Conservation (phyloP, 2,113 vertebrate genomes). For the Tenrec ecaudatus region DNA sequence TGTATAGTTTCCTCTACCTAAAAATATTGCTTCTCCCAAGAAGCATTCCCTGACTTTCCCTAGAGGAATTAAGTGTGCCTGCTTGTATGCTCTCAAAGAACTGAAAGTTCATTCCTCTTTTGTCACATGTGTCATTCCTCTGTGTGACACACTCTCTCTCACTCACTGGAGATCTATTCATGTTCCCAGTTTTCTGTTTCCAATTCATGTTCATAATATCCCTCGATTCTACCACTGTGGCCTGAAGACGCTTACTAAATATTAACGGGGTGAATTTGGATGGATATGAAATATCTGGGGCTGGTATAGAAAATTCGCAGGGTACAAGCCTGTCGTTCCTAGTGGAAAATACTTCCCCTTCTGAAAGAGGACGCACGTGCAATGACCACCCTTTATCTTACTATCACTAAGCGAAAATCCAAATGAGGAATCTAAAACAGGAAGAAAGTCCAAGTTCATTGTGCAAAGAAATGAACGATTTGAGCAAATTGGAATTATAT, state of each 20-base stretch:
- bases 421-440: neutral
- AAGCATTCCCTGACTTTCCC: slow-evolving; percentile 31
- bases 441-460: neutral
- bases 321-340: neutral
- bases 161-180: neutral
- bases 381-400: neutral
- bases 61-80: neutral
- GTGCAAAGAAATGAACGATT: neutral
- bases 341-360: neutral
- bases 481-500: slow-evolving; percentile 18
- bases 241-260: neutral
- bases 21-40: neutral
- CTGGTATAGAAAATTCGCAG: neutral
- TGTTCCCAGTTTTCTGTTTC: neutral
- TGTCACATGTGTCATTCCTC: neutral
- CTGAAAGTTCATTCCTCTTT: neutral
- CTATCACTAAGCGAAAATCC: slow-evolving; percentile 21
- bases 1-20: neutral
- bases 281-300: neutral
- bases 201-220: neutral
- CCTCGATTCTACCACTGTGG: neutral
- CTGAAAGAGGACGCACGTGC: slow-evolving; percentile 30
- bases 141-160: neutral
- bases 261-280: neutral
- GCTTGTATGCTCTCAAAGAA: slow-evolving; percentile 25